Conservation (phyloP, 2,113 vertebrate species). For the Glaucidium brasilianum region DNA sequence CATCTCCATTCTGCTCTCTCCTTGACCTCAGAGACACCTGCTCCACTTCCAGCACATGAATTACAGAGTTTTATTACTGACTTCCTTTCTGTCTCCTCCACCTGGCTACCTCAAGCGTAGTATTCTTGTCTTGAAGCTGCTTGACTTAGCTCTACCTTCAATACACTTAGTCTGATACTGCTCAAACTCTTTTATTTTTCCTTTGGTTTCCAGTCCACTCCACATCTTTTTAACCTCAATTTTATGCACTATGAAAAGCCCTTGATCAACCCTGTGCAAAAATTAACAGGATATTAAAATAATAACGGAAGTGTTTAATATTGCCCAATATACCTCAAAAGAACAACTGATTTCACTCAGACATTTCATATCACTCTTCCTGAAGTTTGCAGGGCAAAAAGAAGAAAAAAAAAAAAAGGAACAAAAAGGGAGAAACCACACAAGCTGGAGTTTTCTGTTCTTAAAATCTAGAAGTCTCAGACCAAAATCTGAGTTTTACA, state of each 20-base stretch:
- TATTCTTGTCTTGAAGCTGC: neutral
- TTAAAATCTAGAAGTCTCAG: neutral
- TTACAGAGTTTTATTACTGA: neutral
- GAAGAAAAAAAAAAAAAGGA: accelerated
- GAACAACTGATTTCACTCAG: neutral
- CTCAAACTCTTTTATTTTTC: neutral
- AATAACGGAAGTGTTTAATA: neutral
- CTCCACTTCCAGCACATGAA: neutral
- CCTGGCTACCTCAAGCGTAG: neutral
- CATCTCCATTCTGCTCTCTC: neutral
- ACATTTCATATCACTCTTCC: neutral
- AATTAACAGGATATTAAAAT: neutral
- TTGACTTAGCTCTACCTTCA: neutral
- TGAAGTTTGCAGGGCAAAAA: neutral
- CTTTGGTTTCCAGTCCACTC: neutral
- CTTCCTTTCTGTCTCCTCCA: neutral
- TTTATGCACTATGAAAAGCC: neutral
- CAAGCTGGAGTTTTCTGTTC: neutral
- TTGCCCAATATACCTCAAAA: neutral
- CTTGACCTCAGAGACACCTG: neutral
- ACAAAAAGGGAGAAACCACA: neutral
- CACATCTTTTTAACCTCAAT: neutral
- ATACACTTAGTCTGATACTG: neutral
- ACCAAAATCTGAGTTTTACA: neutral
- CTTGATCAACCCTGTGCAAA: neutral